Base-by-base conservation (phyloP, 2,797 vertebrate species). In the Etheostoma perlongum region DNA sequence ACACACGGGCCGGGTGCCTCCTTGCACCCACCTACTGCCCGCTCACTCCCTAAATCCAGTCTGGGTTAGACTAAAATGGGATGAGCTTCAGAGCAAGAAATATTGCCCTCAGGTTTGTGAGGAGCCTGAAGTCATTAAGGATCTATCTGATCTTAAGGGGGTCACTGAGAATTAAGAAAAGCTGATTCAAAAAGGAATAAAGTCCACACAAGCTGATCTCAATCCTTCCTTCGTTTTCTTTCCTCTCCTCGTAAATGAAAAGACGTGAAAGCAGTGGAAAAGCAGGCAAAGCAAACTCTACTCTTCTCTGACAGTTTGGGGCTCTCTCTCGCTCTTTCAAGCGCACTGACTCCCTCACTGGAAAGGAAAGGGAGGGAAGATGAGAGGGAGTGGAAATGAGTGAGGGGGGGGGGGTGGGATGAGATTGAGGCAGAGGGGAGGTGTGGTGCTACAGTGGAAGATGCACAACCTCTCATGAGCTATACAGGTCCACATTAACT, bases 21-120 rank as follows among this genome's bases (percentile, higher is more conserved):
- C 75, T 78, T 92, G 92, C 83, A 94, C 92, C 93, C 87, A 78
- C 60, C 78, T 90, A 83, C 93, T 86, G 85, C 87, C 88, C 60
- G 66, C 59, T 83, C 69, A 72, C 79, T 90, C 85, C 82, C 93
- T 80, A 91, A 91, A 88, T 85, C 82, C 94, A 92, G 90, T 66
- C 93, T 91, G 91, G 47, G 88, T 71, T 1, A 58, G 27, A 54
- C 54, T 53, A 8, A 36, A 65, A 55, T 12, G 21, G 55, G 33
- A 25, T 9, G 47, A 63, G 21, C 36, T 73, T 7, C 3, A 70
- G 66, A 33, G 10, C 25, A 5, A 18, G 49, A 64, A 54, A 16
- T n/a, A 15, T 15, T 21, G 27, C n/a, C 52, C 76, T 74, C 80
- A 81, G 76, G 53, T 72, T 88, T 47, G 68, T 73, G 74, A 83